Percentiles rank a stretch among this genome's conserved stretches.
These are phyloP conservation scores for Atherinosoma microstoma DNA, from an alignment of 2,797 vertebrate species.

Conservation along the genomic window DNA sequence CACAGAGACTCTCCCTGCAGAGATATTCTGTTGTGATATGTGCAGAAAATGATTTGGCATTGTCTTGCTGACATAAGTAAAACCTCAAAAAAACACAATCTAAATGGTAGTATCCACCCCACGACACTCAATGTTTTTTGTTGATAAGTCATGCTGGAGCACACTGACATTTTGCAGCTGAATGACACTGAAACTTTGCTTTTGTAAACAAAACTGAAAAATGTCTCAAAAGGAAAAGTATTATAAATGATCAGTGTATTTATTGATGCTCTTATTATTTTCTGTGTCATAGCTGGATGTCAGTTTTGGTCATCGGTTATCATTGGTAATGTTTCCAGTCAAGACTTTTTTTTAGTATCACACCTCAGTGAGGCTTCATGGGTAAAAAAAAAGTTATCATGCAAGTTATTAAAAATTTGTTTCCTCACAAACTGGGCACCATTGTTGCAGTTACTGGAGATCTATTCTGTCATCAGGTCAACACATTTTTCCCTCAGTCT, in stretches of 20 bases:
- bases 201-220: not conserved
- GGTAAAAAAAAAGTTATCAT: not conserved
- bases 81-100: not conserved
- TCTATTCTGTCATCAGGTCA: not conserved
- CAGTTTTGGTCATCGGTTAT: too few relatives aligned
- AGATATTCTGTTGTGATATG: not conserved
- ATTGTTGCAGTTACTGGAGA: not conserved
- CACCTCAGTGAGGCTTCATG: not conserved
- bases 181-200: not conserved
- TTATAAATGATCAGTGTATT: not conserved
- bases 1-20: too few relatives aligned
- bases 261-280: not conserved
- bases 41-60: not conserved
- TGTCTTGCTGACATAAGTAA: not conserved
- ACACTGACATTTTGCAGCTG: too few relatives aligned
- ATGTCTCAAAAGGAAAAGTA: not conserved
- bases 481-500: constrained; percentile 1
- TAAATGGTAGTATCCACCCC: not conserved
- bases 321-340: too few relatives aligned
- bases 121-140: not conserved
- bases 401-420: not conserved
- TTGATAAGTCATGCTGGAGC: not conserved
- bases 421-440: not conserved
- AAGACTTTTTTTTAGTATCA: not conserved
- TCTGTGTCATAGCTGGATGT: not conserved